Conservation (phyloP, 2,113 vertebrate species). For the Emydura subglobosa region DNA sequence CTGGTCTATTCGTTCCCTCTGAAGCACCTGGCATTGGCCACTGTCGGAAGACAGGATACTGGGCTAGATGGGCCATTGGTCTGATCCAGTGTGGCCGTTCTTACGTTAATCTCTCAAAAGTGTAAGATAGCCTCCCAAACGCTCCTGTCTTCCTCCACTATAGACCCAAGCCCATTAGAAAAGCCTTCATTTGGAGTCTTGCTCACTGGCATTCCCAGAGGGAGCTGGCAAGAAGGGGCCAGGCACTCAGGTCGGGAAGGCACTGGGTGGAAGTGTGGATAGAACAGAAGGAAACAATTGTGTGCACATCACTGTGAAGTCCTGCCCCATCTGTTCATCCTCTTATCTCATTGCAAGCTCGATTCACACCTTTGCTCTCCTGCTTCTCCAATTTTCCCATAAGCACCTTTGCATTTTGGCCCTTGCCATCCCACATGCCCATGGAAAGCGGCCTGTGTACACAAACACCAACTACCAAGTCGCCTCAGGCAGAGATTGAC, state of each 20-base stretch:
- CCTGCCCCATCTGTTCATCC: not conserved
- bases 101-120: not conserved
- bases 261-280: not conserved
- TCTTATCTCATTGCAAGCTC: not conserved
- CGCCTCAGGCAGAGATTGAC: not conserved
- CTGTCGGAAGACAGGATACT: too few relatives aligned
- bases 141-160: not conserved
- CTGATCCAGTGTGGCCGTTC: too few relatives aligned
- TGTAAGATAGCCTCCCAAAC: not conserved
- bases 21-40: too few relatives aligned
- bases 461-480: not conserved
- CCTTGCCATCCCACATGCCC: not conserved
- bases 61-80: too few relatives aligned
- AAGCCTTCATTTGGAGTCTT: not conserved
- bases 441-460: not conserved
- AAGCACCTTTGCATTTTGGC: not conserved
- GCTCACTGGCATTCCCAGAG: not conserved
- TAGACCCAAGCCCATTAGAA: not conserved
- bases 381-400: not conserved
- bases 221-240: not conserved
- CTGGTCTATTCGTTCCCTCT: too few relatives aligned
- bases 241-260: not conserved
- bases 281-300: not conserved
- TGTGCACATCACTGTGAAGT: not conserved
- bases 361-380: not conserved